Evolutionary conservation across 2,888 invertebrate genomes (phyloP).

Genomic region (Myathropa florea): DNA sequence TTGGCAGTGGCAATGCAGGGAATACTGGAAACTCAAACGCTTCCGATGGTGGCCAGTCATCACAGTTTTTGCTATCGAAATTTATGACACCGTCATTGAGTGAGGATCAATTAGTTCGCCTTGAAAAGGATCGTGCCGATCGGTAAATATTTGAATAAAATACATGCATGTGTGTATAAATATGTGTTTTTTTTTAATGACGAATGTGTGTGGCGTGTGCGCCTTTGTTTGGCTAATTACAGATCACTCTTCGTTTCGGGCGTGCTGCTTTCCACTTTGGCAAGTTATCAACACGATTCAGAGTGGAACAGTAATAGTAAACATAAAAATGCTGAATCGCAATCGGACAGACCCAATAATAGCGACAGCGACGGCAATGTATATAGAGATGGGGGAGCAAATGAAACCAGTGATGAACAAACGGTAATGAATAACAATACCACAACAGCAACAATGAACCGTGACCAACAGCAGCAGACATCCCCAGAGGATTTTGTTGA

Average conservation of each 20-base stretch:
- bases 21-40: conserved; percentile 71
- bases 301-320: conserved; percentile 62
- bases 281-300: conserved; percentile 76
- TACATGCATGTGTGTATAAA: background rate
- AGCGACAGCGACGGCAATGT: conserved; percentile 72
- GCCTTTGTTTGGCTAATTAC: conserved; percentile 22
- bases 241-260: conserved; percentile 86
- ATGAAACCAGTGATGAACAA: conserved; percentile 72
- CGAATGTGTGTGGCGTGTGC: background rate
- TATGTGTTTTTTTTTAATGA: background rate
- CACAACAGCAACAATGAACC: conserved; percentile 72
- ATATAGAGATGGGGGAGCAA: conserved; percentile 55
- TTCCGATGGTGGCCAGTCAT: conserved; percentile 72
- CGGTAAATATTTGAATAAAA: conserved; percentile 75
- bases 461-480: conserved; percentile 80
- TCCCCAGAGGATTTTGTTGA: conserved; percentile 80
- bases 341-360: conserved; percentile 69
- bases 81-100: conserved; percentile 82
- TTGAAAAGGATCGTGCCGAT: conserved; percentile 84
- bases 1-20: conserved; percentile 73
- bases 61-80: conserved; percentile 80
- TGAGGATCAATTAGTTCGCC: conserved; percentile 82
- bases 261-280: conserved; percentile 84
- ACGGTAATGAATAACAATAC: conserved; percentile 79
- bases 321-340: conserved; percentile 73